Conservation (phyloP, 2,888 invertebrate species). For the Chironomus tentans region DNA sequence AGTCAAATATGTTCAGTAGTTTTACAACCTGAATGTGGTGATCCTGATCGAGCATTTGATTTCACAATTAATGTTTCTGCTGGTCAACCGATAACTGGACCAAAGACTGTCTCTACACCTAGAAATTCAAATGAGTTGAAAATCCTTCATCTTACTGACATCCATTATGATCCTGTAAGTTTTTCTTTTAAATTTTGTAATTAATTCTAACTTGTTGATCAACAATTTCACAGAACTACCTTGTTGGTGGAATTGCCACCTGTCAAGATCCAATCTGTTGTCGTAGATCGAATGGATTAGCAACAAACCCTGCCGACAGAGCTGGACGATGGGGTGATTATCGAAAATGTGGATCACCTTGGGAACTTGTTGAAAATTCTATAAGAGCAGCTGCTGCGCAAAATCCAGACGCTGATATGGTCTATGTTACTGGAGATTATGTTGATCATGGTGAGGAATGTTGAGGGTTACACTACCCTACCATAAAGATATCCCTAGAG, state of each 20-base stretch:
- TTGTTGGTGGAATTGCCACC: slow-evolving; percentile 44
- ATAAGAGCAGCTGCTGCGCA: slow-evolving; percentile 51
- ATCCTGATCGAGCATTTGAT: slow-evolving; percentile 32
- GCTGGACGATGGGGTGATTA: slow-evolving; percentile 47
- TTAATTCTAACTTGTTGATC: too few relatives aligned
- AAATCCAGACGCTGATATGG: slow-evolving; percentile 52
- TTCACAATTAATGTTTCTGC: slow-evolving; percentile 34
- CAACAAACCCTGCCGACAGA: slow-evolving; percentile 27
- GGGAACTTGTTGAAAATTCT: slow-evolving; percentile 56
- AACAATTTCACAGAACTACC: slow-evolving; percentile 44
- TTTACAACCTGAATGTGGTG: slow-evolving; percentile 35
- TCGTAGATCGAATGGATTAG: slow-evolving; percentile 46
- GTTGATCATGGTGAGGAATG: slow-evolving; percentile 63
- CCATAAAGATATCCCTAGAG: too few relatives aligned
- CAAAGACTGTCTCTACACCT: slow-evolving; percentile 34
- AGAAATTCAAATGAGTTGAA: slow-evolving; percentile 29
- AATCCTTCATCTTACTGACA: slow-evolving; percentile 44
- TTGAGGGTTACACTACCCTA: too few relatives aligned
- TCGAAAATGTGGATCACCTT: slow-evolving; percentile 60
- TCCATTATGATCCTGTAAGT: slow-evolving; percentile 62
- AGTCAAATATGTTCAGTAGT: slow-evolving; percentile 40
- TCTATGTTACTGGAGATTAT: slow-evolving; percentile 81
- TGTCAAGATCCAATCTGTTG: slow-evolving; percentile 76
- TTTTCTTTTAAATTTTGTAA: too few relatives aligned
- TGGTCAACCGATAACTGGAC: slow-evolving; percentile 29